Evolutionary conservation across 2,797 vertebrate genomes (phyloP).

Genomic region (Melanogrammus aeglefinus): DNA sequence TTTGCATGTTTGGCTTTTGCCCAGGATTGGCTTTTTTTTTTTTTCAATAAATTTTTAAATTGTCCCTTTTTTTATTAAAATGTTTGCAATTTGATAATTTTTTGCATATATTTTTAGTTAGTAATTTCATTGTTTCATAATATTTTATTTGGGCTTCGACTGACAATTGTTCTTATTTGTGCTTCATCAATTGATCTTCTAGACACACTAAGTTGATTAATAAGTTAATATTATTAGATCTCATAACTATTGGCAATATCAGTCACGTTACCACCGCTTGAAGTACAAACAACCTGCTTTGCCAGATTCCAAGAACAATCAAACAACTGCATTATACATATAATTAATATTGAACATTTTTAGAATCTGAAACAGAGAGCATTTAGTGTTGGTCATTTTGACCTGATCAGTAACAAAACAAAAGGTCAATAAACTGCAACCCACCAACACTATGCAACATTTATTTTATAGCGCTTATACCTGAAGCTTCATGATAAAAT

Average conservation of each 20-base stretch:
- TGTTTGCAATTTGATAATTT: too few relatives aligned
- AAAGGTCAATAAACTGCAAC: not conserved
- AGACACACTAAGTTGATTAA: not conserved
- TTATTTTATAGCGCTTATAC: not conserved
- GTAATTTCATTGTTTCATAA: too few relatives aligned
- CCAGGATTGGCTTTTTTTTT: too few relatives aligned
- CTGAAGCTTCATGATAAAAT: not conserved
- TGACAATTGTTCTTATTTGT: constrained; percentile 22
- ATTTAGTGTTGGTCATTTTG: not conserved
- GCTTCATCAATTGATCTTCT: constrained; percentile 5
- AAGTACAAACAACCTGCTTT: not conserved
- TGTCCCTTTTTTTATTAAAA: too few relatives aligned
- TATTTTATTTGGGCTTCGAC: not conserved
- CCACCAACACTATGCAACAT: not conserved
- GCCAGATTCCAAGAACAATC: not conserved
- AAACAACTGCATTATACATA: not conserved
- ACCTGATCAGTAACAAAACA: not conserved
- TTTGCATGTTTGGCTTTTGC: not conserved
- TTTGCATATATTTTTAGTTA: too few relatives aligned
- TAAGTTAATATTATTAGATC: not conserved
- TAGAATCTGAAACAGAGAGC: not conserved
- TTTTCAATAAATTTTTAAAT: too few relatives aligned
- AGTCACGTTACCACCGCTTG: not conserved
- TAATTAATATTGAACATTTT: not conserved
- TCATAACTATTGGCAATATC: not conserved